phyloP scores from a whole-genome alignment of 2,113 vertebrate species.

The Paracanthobrama guichenoti region DNA sequence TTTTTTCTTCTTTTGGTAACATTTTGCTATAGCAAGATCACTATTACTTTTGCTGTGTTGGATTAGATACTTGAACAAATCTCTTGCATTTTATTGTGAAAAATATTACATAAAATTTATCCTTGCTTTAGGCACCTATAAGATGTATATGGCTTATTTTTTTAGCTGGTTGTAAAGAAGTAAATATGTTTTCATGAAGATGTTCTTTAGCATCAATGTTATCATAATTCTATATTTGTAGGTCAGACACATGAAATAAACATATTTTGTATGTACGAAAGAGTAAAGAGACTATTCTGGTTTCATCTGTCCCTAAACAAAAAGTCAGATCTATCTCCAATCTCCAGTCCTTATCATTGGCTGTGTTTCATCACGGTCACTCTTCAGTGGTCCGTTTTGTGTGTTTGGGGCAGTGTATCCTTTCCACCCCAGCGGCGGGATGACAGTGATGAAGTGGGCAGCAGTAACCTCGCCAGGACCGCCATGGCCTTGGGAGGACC shows the following conservation, averaged over 20 bases:
- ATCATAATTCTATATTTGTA: neutral
- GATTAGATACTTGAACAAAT: neutral
- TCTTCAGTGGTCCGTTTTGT: conserved; percentile 15
- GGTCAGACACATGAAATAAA: neutral
- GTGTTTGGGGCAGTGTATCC: conserved; percentile 24
- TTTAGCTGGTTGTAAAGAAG: too few relatives aligned
- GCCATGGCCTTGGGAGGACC: conserved; percentile 17
- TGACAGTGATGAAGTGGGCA: conserved; percentile 43
- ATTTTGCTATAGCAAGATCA: neutral
- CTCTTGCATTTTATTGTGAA: neutral
- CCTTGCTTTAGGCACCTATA: neutral
- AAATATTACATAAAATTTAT: neutral
- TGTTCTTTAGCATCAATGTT: neutral
- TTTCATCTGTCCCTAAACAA: neutral
- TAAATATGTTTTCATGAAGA: too few relatives aligned
- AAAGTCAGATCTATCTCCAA: neutral
- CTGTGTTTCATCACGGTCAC: conserved; percentile 3
- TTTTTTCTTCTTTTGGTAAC: neutral
- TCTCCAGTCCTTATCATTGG: conserved; percentile 12
- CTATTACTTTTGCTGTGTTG: neutral
- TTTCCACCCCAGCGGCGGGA: neutral
- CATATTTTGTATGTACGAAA: neutral
- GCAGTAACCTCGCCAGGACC: conserved; percentile 12
- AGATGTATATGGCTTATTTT: neutral
- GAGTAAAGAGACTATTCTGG: neutral